Evolutionary conservation across 2,888 invertebrate genomes (phyloP).

Genomic region (Parnassius apollo): DNA sequence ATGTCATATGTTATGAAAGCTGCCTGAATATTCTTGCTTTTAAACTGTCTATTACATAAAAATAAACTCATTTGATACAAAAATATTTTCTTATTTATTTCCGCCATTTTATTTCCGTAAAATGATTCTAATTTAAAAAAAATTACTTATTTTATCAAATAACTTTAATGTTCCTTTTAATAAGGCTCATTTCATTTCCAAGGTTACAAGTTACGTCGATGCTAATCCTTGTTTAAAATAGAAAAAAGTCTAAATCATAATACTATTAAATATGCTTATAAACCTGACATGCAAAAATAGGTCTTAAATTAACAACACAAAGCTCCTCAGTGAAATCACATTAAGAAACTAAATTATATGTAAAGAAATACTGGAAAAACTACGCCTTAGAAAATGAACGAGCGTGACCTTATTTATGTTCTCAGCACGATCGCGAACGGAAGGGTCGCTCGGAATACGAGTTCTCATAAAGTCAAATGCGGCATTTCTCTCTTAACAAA

Average conservation of each 20-base stretch:
- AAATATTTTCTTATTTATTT: too few species aligned
- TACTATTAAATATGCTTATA: slow-evolving; percentile 6
- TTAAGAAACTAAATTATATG: slow-evolving; percentile 13
- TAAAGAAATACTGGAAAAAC: slow-evolving; percentile 16
- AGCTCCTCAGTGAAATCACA: slow-evolving; percentile 14
- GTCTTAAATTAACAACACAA: slow-evolving; percentile 3
- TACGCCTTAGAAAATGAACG: slow-evolving; percentile 19
- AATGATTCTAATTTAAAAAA: too few species aligned
- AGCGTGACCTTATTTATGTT: slow-evolving; percentile 26
- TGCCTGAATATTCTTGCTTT: too few species aligned
- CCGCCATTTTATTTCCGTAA: too few species aligned
- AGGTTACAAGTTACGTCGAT: not conserved
- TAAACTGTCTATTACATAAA: too few species aligned
- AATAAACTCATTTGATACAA: too few species aligned
- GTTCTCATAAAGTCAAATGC: slow-evolving; percentile 23
- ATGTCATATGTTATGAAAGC: too few species aligned
- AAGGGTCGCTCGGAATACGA: slow-evolving; percentile 19
- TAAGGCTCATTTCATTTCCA: not conserved
- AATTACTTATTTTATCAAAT: too few species aligned
- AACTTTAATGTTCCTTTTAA: not conserved
- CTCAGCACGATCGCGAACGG: slow-evolving; percentile 24
- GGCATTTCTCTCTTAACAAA: slow-evolving; percentile 19
- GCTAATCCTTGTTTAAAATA: not conserved
- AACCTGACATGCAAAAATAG: not conserved
- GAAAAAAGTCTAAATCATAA: slow-evolving; percentile 1